These are phyloP conservation scores for Leucosticte australis DNA, from an alignment of 2,113 vertebrate species.

Conservation along the genomic window DNA sequence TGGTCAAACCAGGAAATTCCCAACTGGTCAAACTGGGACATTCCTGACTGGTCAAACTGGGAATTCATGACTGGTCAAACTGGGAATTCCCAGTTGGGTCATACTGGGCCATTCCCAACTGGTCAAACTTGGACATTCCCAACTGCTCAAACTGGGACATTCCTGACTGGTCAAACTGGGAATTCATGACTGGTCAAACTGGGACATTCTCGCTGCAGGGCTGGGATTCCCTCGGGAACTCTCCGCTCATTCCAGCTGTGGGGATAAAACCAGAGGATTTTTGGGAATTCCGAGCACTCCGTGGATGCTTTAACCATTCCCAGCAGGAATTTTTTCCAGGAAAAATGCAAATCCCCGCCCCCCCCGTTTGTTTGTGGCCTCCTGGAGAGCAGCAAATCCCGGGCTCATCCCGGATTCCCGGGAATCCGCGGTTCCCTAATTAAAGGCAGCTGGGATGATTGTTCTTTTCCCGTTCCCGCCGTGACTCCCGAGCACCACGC, in stretches of 20 bases:
- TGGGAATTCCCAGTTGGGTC: not conserved
- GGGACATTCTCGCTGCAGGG: not conserved
- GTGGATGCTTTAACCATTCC: not conserved
- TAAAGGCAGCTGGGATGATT: not conserved
- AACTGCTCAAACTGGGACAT: too few relatives aligned
- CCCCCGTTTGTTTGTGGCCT: not conserved
- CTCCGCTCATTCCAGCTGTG: accelerated
- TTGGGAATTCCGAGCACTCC: not conserved
- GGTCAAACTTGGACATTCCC: too few relatives aligned
- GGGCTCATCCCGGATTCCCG: not conserved
- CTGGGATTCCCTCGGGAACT: not conserved
- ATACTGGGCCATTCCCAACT: too few relatives aligned
- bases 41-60: too few relatives aligned
- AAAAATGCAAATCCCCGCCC: not conserved
- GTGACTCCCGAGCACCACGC: not conserved
- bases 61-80: not conserved
- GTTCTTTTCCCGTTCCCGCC: slow-evolving; percentile 1
- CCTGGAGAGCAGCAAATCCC: not conserved
- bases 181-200: not conserved
- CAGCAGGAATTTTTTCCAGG: not conserved
- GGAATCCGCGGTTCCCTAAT: slow-evolving; percentile 40
- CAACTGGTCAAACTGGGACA: too few relatives aligned
- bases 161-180: too few relatives aligned
- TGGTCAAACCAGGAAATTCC: not conserved
- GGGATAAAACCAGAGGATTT: not conserved